Base-by-base conservation (phyloP, 1,140 invertebrate genomes). In the Temnothorax curvispinosus region DNA sequence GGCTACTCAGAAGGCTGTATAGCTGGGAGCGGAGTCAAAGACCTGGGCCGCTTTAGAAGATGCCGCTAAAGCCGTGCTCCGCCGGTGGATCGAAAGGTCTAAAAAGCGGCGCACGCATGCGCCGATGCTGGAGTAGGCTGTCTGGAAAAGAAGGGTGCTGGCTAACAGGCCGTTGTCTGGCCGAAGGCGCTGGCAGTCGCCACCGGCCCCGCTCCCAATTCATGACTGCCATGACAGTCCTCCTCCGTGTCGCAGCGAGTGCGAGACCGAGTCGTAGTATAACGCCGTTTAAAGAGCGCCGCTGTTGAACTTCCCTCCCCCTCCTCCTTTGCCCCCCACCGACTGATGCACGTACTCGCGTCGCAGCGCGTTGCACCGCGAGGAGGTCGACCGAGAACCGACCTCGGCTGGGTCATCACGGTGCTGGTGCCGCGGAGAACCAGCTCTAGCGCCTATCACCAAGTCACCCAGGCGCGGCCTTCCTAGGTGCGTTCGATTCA, bases 171-270 rank as follows among this genome's bases (percentile, higher is more conserved):
- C 56, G 71, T 85, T 74, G 81, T 89, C 86, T 89, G 41, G 81
- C 56, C 72, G 50, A 80, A 60, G 89, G 81, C 89, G 69, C 86
- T 87, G 87, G 89, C 87, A 88, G 90, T 90, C 77, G 90, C 80
- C 84, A 88, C 89, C 56, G 89, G 82, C 82, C 54, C 60, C 52
- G 76, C 78, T 90, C 9, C 52, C 54, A 84, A 90, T 58, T 52
- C 52, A 58, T 60, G 47, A 69, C 89, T 91, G 87, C 78, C 87
- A 88, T 90, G 89, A 88, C 65, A 88, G 84, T 90, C 65, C 65
- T 84, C 52, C 38, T 91, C 69, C 56, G 89, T 80, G 87, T 85
- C 60, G 67, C 72, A 58, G 44, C 85, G 87, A 85, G 82, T 86
- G 52, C 67, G 65, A 67, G 41, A 56, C 72, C 58, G 78, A 38